A percentile compares a stretch with the other conserved stretches of the same genome.
Evolutionary conservation across 2,888 invertebrate genomes (phyloP).

Genomic region (Acrocyrtus sp.): DNA sequence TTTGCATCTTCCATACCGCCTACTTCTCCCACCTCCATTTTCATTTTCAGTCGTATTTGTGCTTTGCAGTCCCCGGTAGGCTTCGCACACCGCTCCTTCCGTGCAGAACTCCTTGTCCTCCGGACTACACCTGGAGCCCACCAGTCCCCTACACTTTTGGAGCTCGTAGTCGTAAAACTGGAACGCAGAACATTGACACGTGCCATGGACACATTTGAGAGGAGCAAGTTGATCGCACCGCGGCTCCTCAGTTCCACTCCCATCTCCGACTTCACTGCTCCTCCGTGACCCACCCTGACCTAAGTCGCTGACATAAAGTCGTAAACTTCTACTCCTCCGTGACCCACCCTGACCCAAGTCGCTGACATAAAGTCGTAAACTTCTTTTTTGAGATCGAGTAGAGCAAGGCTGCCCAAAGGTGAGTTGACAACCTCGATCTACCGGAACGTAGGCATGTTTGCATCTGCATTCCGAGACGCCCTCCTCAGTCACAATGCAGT

Average conservation of each 20-base stretch:
- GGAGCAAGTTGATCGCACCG: constrained; percentile 27
- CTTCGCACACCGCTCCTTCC: constrained; percentile 24
- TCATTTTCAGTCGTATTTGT: background rate
- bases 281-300: too few species aligned
- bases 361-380: too few species aligned
- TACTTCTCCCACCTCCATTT: background rate
- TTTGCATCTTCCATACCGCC: constrained; percentile 28
- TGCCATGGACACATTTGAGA: constrained; percentile 27
- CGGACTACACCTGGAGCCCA: constrained; percentile 30
- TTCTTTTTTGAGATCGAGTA: too few species aligned
- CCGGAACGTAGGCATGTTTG: constrained; percentile 14
- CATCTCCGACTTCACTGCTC: too few species aligned
- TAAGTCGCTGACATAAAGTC: too few species aligned
- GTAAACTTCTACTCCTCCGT: too few species aligned
- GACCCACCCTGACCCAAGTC: too few species aligned
- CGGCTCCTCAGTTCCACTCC: constrained; percentile 1
- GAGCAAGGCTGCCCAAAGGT: constrained; percentile 33
- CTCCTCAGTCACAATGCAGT: constrained; percentile 26
- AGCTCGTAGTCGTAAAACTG: constrained; percentile 36
- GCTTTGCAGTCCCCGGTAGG: constrained; percentile 12
- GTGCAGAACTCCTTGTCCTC: constrained; percentile 19
- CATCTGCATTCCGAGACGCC: constrained; percentile 21
- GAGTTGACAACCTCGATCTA: constrained; percentile 23
- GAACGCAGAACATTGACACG: constrained; percentile 36
- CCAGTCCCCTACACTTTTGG: constrained; percentile 27